Percentiles rank a stretch among this genome's conserved stretches.
Conservation (phyloP, 1,140 invertebrate species). For the Macrostomum lignano region DNA sequence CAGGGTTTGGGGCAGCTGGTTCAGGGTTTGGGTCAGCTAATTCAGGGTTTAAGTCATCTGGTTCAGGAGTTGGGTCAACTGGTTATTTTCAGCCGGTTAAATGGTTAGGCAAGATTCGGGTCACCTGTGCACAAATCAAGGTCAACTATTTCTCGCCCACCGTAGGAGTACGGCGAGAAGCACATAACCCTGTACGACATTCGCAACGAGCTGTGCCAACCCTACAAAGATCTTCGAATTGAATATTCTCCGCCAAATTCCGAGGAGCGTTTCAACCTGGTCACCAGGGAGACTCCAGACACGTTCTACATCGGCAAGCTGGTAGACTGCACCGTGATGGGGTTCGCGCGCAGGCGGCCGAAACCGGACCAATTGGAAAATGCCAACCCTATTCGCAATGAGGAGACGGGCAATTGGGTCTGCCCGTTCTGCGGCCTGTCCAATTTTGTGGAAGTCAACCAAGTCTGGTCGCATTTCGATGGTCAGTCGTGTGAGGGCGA, state of each 20-base stretch:
- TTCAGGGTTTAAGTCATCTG: too few relatives aligned
- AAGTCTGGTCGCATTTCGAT: slow-evolving; percentile 93
- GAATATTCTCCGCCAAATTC: slow-evolving; percentile 45
- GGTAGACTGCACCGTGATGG: slow-evolving; percentile 23
- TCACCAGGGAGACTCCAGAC: slow-evolving; percentile 80
- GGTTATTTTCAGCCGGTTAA: too few relatives aligned
- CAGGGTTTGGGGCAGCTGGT: too few relatives aligned
- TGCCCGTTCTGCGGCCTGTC: slow-evolving; percentile 86
- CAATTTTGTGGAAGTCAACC: slow-evolving; percentile 69
- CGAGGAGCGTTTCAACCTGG: slow-evolving; percentile 66
- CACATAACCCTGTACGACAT: slow-evolving; percentile 91
- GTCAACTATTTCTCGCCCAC: too few relatives aligned
- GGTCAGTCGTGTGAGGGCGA: slow-evolving; percentile 72
- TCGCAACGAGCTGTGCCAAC: slow-evolving; percentile 62
- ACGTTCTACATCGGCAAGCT: slow-evolving; percentile 60
- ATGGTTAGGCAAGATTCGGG: too few relatives aligned
- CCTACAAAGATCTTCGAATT: slow-evolving; percentile 69
- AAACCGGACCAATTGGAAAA: slow-evolving; percentile 69
- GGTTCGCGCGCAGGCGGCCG: slow-evolving; percentile 47
- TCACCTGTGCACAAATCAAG: too few relatives aligned
- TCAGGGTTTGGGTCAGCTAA: too few relatives aligned
- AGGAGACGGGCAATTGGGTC: slow-evolving; percentile 72
- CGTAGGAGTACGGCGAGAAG: slow-evolving; percentile 79
- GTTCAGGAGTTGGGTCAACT: too few relatives aligned
- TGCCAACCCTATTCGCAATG: slow-evolving; percentile 69